Evolutionary conservation across 2,797 vertebrate genomes (phyloP), one percentile per base, ranked within the genome.

Genomic region (Dallia pectoralis): DNA sequence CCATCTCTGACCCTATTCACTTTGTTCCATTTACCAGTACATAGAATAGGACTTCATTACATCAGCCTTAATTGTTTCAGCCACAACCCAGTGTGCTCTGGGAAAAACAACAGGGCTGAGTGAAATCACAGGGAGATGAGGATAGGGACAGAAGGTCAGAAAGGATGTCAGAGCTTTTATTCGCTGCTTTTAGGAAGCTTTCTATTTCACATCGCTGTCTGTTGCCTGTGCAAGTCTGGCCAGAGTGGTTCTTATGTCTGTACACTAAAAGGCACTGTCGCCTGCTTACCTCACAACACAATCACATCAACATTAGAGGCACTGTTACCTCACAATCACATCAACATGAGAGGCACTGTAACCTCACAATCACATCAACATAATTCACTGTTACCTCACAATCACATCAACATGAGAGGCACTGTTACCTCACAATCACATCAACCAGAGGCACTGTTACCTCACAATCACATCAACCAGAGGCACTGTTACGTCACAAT

Each of bases 141-240:
- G 80, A 40, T 4, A 53, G 80, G 59, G 44, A 67, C 8, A 2
- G 78, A 75, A 81, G 89, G 85, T 87, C 86, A 89, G 87, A 84
- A 80, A 84, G 79, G 85, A 90, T 91, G 91, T 92, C 91, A 91
- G 89, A 89, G 91, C 91, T 92, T 92, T 93, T 91, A 92, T 91
- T 91, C 89, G 88, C 85, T 66, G 84, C 89, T 90, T 90, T 90
- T 90, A 91, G 92, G 89, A 87, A 87, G 86, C 84, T 87, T 71
- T 87, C 84, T 80, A 81, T 81, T 87, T 80, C 76, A 80, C 82
- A 61, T 73, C 77, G 19, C 73, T 71, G 77, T 82, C 74, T 61
- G 61, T 82, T 71, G 66, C 40, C 74, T 76, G 75, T 4, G 27
- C 78, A 65, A 74, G 70, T 2, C 51, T 22, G 51, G 75, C 75